Conservation (phyloP, 1,140 invertebrate species). For the Himalopsyche phryganea region DNA sequence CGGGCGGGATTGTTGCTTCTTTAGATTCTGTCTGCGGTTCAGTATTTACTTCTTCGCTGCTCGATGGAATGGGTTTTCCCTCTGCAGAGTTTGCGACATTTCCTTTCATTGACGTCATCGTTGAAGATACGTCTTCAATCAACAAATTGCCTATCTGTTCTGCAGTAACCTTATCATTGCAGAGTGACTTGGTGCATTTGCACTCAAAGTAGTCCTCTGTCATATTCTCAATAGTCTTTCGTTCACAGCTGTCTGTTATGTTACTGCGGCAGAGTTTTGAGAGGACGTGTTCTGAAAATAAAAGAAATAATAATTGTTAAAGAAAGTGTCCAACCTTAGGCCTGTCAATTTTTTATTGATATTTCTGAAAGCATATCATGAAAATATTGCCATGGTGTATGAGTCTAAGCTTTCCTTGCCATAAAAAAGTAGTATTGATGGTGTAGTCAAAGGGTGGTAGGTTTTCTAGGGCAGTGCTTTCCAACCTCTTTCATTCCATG, state of each 20-base stretch:
- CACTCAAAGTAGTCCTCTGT: slow-evolving; percentile 51
- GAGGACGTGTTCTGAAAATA: slow-evolving; percentile 42
- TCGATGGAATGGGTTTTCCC: not conserved
- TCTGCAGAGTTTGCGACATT: not conserved
- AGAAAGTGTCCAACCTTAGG: too few relatives aligned
- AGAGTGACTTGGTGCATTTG: slow-evolving; percentile 51
- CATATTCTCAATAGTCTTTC: slow-evolving; percentile 49
- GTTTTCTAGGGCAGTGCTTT: too few relatives aligned
- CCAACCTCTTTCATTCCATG: too few relatives aligned
- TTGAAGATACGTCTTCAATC: not conserved
- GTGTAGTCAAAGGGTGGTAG: too few relatives aligned
- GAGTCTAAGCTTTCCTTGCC: too few relatives aligned
- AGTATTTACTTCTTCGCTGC: not conserved
- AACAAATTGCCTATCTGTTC: not conserved
- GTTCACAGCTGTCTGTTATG: slow-evolving; percentile 48
- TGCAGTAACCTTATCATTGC: slow-evolving; percentile 42
- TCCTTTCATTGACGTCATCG: not conserved
- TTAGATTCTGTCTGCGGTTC: not conserved
- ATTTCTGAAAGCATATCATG: too few relatives aligned
- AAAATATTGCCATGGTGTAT: too few relatives aligned
- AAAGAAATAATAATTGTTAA: too few relatives aligned
- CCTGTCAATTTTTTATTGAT: too few relatives aligned
- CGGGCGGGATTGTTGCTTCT: not conserved
- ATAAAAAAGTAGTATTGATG: too few relatives aligned
- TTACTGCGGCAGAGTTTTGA: slow-evolving; percentile 48